These are phyloP conservation scores for Ormia ochracea DNA, from an alignment of 2,888 invertebrate species.

Conservation along the genomic window DNA sequence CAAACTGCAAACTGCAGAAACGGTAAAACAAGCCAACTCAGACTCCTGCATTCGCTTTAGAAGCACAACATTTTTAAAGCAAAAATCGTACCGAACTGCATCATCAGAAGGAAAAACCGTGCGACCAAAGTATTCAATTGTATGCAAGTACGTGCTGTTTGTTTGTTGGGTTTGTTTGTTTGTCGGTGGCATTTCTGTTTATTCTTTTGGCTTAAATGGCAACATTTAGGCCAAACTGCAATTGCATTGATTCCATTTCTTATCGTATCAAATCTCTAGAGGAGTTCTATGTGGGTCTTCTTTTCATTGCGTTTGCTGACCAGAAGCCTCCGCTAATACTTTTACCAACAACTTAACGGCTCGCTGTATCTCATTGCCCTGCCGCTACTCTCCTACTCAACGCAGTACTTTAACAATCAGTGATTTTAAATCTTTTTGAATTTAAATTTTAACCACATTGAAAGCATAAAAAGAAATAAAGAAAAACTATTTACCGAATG, in stretches of 20 bases:
- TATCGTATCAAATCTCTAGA: constrained; percentile 35
- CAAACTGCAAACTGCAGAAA: constrained; percentile 48
- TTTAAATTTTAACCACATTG: constrained; percentile 48
- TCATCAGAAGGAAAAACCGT: not conserved
- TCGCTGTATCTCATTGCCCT: constrained; percentile 47
- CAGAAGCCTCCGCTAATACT: constrained; percentile 52
- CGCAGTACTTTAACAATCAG: constrained; percentile 45
- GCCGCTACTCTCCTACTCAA: constrained; percentile 5
- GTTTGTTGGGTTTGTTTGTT: not conserved
- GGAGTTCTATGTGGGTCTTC: constrained; percentile 35
- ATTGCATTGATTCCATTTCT: constrained; percentile 49
- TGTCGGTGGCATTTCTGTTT: not conserved
- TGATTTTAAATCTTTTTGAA: constrained; percentile 59
- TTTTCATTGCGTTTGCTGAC: constrained; percentile 42
- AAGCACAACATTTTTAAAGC: constrained; percentile 5
- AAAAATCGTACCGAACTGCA: constrained; percentile 19
- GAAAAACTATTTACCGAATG: constrained; percentile 43
- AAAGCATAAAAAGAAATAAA: not conserved
- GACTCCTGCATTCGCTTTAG: constrained; percentile 19
- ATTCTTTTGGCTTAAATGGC: constrained; percentile 25
- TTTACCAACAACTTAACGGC: constrained; percentile 56
- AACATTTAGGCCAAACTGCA: constrained; percentile 50
- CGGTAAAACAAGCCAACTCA: constrained; percentile 20
- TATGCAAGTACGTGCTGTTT: too few species aligned
- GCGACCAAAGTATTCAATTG: not conserved